Base-by-base conservation (phyloP, 2,113 vertebrate genomes). In the Cinclus cinclus region DNA sequence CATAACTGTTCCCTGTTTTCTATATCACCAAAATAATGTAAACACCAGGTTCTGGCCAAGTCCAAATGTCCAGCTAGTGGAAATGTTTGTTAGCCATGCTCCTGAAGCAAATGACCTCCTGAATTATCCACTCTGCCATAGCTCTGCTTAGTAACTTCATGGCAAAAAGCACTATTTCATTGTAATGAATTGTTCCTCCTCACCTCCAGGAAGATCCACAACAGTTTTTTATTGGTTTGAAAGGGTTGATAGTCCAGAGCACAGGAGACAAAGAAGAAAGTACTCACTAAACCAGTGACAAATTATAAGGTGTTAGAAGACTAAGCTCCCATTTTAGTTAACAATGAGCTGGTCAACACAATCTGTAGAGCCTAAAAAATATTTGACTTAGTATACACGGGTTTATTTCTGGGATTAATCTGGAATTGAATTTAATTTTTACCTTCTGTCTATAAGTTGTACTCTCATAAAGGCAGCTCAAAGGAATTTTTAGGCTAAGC, bases 81-180 rank as follows among this genome's bases (percentile, higher is more conserved):
- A 81, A 69, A 64, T 3, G 9, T 84, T 92, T 83, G 28, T 46
- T 59, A 55, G 39, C 58, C 83, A 70, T 39, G 11, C 87, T 91
- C 35, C 42, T 76, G 49, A 95, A 91, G 33, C 33, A 94, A 96
- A 88, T 80, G 27, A 64, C 15, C 47, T 85, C 74, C 87, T 96
- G 6, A 15, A 71, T 92, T 85, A 87, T 82, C 95, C 56, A 82
- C 39, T 44, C 22, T 70, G 11, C 15, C 42, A 21, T 28, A 75
- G 21, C 52, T 89, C 59, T 74, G 3, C 42, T 82, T 75, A 59
- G n/a, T 23, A 84, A 78, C 20, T 94, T 75, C 77, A 30, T n/a
- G 76, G 37, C 12, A 76, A 95, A 87, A 27, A 9, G 0, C 30
- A 59, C 6, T 63, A 55, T 63, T 88, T 87, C n/a, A 41, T 39